These are phyloP conservation scores for Toxotes chatareus DNA, from an alignment of 2,113 vertebrate species.

Conservation along the genomic window DNA sequence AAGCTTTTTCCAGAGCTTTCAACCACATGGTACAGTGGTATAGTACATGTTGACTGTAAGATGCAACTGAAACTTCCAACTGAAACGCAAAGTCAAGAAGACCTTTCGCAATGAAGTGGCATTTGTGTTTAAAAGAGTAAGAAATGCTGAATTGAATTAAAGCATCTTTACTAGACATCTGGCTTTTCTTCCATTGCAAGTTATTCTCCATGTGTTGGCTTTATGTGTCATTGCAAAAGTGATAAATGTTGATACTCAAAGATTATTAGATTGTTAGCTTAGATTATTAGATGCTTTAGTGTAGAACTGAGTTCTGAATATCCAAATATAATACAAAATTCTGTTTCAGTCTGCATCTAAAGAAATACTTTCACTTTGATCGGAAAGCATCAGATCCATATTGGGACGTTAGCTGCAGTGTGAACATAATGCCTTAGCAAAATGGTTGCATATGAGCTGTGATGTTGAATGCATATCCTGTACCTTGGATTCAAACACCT, in stretches of 20 bases:
- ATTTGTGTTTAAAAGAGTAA: background rate
- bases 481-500: slow-evolving; percentile 97
- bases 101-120: background rate
- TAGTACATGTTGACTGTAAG: background rate
- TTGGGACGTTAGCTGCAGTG: background rate
- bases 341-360: background rate
- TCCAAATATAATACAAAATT: background rate
- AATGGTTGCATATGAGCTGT: background rate
- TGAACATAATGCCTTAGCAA: background rate
- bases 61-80: background rate
- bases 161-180: too few species aligned
- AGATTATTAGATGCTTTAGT: too few species aligned
- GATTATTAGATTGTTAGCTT: too few species aligned
- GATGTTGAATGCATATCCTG: background rate
- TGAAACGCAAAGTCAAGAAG: too few species aligned
- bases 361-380: background rate
- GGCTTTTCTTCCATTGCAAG: background rate
- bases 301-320: background rate
- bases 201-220: too few species aligned
- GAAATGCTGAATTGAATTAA: too few species aligned
- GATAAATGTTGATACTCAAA: too few species aligned
- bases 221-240: too few species aligned
- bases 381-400: background rate
- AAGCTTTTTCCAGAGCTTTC: background rate
- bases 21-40: too few species aligned